A percentile compares a stretch with the other conserved stretches of the same genome.
Conservation (phyloP, 2,888 invertebrate genomes). For the Stictocephala bisonia region DNA sequence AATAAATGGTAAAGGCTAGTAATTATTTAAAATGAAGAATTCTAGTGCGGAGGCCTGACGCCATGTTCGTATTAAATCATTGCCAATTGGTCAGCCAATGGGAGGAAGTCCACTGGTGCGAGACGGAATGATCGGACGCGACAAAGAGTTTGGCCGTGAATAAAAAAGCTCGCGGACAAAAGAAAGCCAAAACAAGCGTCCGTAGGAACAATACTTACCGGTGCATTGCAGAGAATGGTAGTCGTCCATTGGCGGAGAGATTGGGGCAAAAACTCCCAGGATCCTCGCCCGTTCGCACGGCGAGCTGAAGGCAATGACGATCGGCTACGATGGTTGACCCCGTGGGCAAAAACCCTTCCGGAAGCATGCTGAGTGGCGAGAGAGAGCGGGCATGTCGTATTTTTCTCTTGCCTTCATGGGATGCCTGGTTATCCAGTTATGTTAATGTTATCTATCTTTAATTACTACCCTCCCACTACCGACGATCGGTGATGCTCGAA, state of each 20-base stretch:
- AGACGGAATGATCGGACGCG: slow-evolving; percentile 42
- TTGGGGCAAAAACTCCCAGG: slow-evolving; percentile 44
- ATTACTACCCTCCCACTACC: slow-evolving; percentile 31
- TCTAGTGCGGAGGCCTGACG: not conserved
- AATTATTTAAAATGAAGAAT: no score
- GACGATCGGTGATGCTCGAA: slow-evolving; percentile 4
- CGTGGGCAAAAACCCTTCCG: slow-evolving; percentile 22
- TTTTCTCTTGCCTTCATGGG: no score
- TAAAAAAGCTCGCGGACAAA: slow-evolving; percentile 36
- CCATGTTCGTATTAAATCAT: slow-evolving; percentile 46
- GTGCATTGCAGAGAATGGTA: not conserved
- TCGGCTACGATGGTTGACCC: slow-evolving; percentile 11
- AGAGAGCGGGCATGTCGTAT: no score
- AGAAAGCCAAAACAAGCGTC: slow-evolving; percentile 21
- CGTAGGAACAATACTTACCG: slow-evolving; percentile 8
- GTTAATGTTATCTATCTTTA: slow-evolving; percentile 33
- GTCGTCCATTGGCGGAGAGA: slow-evolving; percentile 28
- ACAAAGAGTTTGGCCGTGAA: slow-evolving; percentile 45
- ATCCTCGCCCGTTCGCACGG: slow-evolving; percentile 37
- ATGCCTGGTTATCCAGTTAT: slow-evolving; percentile 32
- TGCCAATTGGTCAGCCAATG: slow-evolving; percentile 47
- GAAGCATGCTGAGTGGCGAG: no score
- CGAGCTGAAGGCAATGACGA: not conserved
- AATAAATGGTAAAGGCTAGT: no score
- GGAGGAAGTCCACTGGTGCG: slow-evolving; percentile 39